A percentile compares a stretch with the other conserved stretches of the same genome.
phyloP scores from a whole-genome alignment of 2,797 vertebrate genomes.

The Sebastiscus tertius region DNA sequence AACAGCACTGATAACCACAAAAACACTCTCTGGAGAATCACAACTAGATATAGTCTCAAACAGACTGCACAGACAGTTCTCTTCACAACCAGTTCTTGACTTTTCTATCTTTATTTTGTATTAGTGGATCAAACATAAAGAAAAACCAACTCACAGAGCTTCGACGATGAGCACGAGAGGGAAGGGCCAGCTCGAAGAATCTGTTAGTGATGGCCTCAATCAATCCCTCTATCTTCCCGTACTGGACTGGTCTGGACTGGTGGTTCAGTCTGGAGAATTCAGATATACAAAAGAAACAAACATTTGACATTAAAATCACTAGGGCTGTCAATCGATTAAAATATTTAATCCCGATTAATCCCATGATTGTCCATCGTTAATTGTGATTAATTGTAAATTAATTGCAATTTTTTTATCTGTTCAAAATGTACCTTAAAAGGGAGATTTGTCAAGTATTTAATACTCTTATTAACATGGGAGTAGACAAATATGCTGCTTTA shows the following conservation, averaged over 20 bases:
- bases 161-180: constrained; percentile 36
- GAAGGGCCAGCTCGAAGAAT: constrained; percentile 82
- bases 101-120: neutral
- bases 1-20: neutral
- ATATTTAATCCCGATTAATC: too few relatives aligned
- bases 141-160: constrained; percentile 65
- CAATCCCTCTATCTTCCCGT: constrained; percentile 82
- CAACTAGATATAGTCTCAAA: neutral
- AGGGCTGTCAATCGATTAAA: too few relatives aligned
- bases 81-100: neutral
- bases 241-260: constrained; percentile 88
- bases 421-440: too few relatives aligned
- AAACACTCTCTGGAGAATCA: neutral
- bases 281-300: neutral
- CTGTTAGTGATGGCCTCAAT: constrained; percentile 83
- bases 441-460: too few relatives aligned
- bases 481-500: too few relatives aligned
- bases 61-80: neutral
- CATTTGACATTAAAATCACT: neutral
- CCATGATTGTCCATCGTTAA: too few relatives aligned
- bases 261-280: constrained; percentile 86
- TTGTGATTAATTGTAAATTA: too few relatives aligned
- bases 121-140: neutral
- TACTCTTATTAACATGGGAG: too few relatives aligned
- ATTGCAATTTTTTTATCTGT: accelerated